Base-by-base conservation (phyloP, 2,113 vertebrate species). In the human (Homo sapiens) region DNA sequence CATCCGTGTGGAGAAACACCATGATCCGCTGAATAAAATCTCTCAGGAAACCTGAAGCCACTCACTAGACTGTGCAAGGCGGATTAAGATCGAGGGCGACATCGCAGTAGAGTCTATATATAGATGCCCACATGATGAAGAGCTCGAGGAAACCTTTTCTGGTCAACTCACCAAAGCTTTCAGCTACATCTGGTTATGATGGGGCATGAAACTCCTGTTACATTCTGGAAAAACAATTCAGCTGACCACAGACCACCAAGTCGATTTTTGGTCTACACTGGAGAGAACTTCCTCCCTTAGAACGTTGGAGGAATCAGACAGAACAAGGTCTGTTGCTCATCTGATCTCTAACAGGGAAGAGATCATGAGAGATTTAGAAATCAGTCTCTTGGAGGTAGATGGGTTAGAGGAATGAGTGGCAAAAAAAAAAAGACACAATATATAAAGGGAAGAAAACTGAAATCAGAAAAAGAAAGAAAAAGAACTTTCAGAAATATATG, bases 1-100 rank as follows among this genome's bases (percentile, higher is more conserved):
- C 11, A 2, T 55, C 10, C 0, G 9, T 0, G 14, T 6, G 64
- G 35, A 12, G 1, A 27, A 40, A 52, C 11, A 1, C 43, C 2
- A 0, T 0, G 38, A 23, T 30, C 78, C 27, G 3, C 75, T 2
- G 43, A 5, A 11, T 14, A 18, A 30, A 27, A 22, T 40, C 88
- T 50, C 55, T 17, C 43, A 0, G 43, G 90, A 66, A 86, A 14
- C 20, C 68, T 1, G 18, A 45, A 50, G 79, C 68, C 88, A 1
- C 57, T 35, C 52, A 23, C 52, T 5, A 48, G 90, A 50, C 32
- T 1, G 66, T 9, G 32, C 45, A 8, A 11, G 52, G 45, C 78
- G 35, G 85, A 52, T 27, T 23, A 48, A 35, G 40, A 22, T 8
- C 2, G 25, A 30, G 52, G 79, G 57, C 59, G 0, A 2, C 43